Evolutionary conservation across 2,888 invertebrate genomes (phyloP).

Genomic region (Drosophila quinaria): DNA sequence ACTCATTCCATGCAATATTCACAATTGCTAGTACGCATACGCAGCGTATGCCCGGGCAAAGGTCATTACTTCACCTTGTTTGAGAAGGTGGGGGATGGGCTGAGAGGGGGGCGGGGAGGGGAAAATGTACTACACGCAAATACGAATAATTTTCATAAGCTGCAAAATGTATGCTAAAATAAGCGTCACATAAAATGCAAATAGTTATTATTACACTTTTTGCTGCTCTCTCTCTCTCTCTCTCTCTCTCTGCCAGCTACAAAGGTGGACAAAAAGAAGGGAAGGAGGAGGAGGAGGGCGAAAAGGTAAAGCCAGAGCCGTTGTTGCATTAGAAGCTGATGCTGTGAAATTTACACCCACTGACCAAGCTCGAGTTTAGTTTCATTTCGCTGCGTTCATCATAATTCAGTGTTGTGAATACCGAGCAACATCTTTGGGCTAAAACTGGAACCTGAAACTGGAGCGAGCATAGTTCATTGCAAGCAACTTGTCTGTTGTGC

Average conservation of each 20-base stretch:
- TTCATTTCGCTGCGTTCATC: conserved; percentile 52
- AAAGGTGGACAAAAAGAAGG: not conserved
- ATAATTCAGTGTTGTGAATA: conserved; percentile 64
- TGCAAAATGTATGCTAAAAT: conserved; percentile 77
- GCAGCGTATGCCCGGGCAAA: conserved; percentile 61
- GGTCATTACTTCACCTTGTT: conserved; percentile 71
- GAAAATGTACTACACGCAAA: conserved; percentile 14
- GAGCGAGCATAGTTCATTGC: conserved; percentile 53
- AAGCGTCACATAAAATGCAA: conserved; percentile 78
- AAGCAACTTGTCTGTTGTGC: conserved; percentile 27
- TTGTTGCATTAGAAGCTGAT: not conserved
- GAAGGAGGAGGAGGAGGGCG: not conserved
- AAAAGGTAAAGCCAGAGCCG: no score
- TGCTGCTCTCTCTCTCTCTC: conserved; percentile 27
- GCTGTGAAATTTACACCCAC: conserved; percentile 16
- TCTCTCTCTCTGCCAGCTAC: conserved; percentile 1
- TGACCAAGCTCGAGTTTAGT: conserved; percentile 35
- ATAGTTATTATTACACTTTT: conserved; percentile 79
- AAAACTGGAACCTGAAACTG: conserved; percentile 3
- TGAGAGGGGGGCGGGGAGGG: not conserved
- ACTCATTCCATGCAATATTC: conserved; percentile 52
- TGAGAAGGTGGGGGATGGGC: not conserved
- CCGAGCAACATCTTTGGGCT: conserved; percentile 17
- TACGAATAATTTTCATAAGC: conserved; percentile 77
- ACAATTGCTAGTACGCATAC: conserved; percentile 75